These are phyloP conservation scores for Aporophyla nigra DNA, from an alignment of 2,888 invertebrate species.

Conservation along the genomic window DNA sequence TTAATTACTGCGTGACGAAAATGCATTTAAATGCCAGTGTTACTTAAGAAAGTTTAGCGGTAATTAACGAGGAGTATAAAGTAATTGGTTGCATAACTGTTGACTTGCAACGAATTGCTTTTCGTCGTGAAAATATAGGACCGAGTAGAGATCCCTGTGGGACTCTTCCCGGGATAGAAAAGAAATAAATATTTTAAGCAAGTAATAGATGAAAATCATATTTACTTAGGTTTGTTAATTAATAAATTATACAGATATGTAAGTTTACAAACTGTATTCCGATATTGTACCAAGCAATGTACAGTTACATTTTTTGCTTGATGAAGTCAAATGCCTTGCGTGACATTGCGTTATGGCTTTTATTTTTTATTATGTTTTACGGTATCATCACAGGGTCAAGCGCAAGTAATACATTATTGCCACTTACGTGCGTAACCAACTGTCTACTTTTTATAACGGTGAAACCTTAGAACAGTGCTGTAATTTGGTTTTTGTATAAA, in stretches of 20 bases:
- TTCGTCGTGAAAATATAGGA: background rate
- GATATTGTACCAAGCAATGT: no score
- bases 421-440: background rate
- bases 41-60: slow-evolving; percentile 30
- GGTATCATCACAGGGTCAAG: slow-evolving; percentile 10
- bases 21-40: slow-evolving; percentile 15
- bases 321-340: slow-evolving; percentile 14
- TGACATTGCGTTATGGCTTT: slow-evolving; percentile 6
- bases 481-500: background rate
- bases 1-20: slow-evolving; percentile 37
- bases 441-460: slow-evolving; percentile 1
- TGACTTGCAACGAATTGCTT: background rate
- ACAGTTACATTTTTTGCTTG: background rate
- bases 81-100: background rate
- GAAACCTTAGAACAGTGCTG: background rate
- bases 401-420: background rate
- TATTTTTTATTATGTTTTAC: slow-evolving; percentile 12
- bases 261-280: no score
- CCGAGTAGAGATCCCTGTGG: background rate
- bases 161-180: background rate
- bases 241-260: background rate
- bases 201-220: background rate
- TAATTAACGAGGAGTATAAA: slow-evolving; percentile 6
- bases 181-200: background rate
- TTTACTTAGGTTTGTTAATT: background rate